phyloP scores from a whole-genome alignment of 1,140 invertebrate species.

The Tachypleus tridentatus region DNA sequence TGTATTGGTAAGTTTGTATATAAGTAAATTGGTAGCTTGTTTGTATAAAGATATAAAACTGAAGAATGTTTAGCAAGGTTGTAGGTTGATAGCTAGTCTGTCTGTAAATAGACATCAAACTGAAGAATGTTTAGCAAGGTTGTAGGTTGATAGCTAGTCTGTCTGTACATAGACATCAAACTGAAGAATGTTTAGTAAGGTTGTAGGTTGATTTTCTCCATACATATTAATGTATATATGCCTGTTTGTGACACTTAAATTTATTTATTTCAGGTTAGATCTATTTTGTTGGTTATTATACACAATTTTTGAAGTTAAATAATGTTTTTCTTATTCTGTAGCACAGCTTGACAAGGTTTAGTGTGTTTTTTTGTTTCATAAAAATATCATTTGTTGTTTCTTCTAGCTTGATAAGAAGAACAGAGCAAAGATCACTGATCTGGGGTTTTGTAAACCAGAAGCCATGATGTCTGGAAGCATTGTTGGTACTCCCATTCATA shows the following conservation, averaged over 20 bases:
- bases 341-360: too few species aligned
- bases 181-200: not conserved
- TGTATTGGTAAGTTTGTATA: conserved; percentile 48
- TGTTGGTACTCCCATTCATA: conserved; percentile 80
- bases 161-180: conserved; percentile 2
- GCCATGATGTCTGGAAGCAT: conserved; percentile 79
- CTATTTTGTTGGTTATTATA: too few species aligned
- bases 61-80: not conserved
- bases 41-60: conserved; percentile 1
- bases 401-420: conserved; percentile 52
- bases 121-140: not conserved
- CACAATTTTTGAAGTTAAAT: too few species aligned
- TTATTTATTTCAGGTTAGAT: too few species aligned
- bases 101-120: conserved; percentile 1
- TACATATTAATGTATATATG: too few species aligned
- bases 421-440: conserved; percentile 71
- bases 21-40: conserved; percentile 7
- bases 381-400: conserved; percentile 4
- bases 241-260: too few species aligned
- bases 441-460: conserved; percentile 83
- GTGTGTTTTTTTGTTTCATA: too few species aligned
- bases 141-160: conserved; percentile 12
- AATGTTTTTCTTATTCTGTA: too few species aligned
- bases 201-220: too few species aligned
- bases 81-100: conserved; percentile 7